Conservation (phyloP, 2,113 vertebrate genomes). For the Haemorhous mexicanus region DNA sequence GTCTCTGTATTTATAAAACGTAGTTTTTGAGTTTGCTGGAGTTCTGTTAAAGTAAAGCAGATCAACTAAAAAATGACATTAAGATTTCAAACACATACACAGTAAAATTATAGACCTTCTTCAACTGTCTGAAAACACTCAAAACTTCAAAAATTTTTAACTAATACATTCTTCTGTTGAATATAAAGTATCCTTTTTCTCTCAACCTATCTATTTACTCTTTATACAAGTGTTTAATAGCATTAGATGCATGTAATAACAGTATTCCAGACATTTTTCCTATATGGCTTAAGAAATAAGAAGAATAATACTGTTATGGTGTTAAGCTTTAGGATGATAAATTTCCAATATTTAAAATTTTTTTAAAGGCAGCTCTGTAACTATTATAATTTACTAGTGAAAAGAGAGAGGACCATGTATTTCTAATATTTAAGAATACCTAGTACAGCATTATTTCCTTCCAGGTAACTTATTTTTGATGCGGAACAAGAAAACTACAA, state of each 20-base stretch:
- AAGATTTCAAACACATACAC: constrained; percentile 4
- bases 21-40: not conserved
- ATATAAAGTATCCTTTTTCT: not conserved
- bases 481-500: not conserved
- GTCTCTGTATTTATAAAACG: constrained; percentile 21
- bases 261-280: not conserved
- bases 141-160: not conserved
- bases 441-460: not conserved
- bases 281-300: not conserved
- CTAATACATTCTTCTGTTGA: not conserved
- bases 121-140: not conserved
- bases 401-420: not conserved
- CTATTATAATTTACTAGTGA: not conserved
- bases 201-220: not conserved
- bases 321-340: not conserved
- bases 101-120: constrained; percentile 13
- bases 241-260: not conserved
- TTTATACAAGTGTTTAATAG: not conserved
- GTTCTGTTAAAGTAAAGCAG: constrained; percentile 13
- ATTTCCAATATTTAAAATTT: not conserved
- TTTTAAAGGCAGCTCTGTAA: not conserved
- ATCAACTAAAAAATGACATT: constrained; percentile 13
- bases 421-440: not conserved
- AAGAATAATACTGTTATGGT: not conserved
- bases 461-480: not conserved